Base-by-base conservation (phyloP, 2,113 vertebrate genomes). In the Pseudopodoces humilis region DNA sequence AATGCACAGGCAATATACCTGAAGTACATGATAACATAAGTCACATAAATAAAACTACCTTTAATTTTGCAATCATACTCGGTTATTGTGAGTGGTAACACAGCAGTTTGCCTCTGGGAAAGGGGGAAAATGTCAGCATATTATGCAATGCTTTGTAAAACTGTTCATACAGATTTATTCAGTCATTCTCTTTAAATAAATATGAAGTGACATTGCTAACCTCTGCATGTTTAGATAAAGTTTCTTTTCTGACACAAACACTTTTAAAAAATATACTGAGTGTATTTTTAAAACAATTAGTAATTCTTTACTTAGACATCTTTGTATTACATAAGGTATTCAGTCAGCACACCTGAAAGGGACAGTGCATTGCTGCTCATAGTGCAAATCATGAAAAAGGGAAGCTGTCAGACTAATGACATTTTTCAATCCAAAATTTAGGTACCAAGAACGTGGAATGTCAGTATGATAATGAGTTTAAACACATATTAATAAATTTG, bases 231-330 rank as follows among this genome's bases (percentile, higher is more conserved):
- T 95, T 90, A 82, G 77, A 70, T 84, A 60, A 87, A 68, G 18
- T 7, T 30, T 64, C 44, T 83, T 84, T 85, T 77, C 65, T 67
- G 47, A 71, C 30, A 53, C 19, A 76, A 67, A 70, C n/a, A 43
- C 17, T 37, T 64, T 64, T 82, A 60, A 2, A 2, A 72, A 95
- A 80, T 22, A 76, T 39, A 62, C n/a, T 6, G 35, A 39, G 20
- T 82, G 30, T 86, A 74, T 95, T 95, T 96, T 93, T 96, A 60
- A 96, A 95, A 75, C 62, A 65, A 31, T 59, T 37, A 79, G 68
- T 79, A 88, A 88, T 88, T 69, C 46, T 91, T 76, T 68, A 37
- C 43, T 78, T 43, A 16, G 58, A 91, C 68, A 47, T 49, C 33
- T 83, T 46, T 62, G 35, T 71, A 19, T 95, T 96, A 68, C 1